Conservation (phyloP, 2,888 invertebrate genomes). For the Griposia aprilina region DNA sequence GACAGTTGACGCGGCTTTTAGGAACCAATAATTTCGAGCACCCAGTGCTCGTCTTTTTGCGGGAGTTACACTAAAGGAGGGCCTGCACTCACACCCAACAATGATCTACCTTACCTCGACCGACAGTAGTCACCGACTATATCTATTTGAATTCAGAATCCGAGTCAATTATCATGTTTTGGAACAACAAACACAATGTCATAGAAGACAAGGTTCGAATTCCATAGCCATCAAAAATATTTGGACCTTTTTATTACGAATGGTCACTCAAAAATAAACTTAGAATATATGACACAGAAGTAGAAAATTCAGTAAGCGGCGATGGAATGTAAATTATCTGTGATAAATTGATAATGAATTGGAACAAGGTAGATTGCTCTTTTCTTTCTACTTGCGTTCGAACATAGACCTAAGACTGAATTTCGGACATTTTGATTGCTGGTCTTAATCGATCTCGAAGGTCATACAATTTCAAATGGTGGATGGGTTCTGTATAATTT, state of each 20-base stretch:
- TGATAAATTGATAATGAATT: too few relatives aligned
- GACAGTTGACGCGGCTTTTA: conserved; percentile 19
- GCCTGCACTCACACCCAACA: not conserved
- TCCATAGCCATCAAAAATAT: not conserved
- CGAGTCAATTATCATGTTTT: not conserved
- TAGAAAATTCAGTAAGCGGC: not conserved
- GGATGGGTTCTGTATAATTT: not conserved
- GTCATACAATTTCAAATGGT: not conserved
- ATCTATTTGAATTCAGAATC: not conserved
- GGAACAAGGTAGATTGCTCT: not conserved
- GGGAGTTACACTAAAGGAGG: not conserved
- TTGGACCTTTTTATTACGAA: not conserved
- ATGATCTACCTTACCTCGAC: not conserved
- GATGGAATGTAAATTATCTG: not conserved
- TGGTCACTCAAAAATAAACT: not conserved
- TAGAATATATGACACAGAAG: not conserved
- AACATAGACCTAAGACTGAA: not conserved
- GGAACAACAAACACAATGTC: not conserved
- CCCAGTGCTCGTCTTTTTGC: too few relatives aligned
- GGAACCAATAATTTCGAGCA: not conserved
- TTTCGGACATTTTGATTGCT: not conserved
- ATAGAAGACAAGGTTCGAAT: not conserved
- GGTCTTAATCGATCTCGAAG: not conserved
- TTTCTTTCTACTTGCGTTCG: not conserved
- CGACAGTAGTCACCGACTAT: not conserved